A percentile compares a stretch with the other conserved stretches of the same genome.
These are phyloP conservation scores for Crematogaster levior DNA, from an alignment of 2,888 invertebrate species.

Conservation along the genomic window DNA sequence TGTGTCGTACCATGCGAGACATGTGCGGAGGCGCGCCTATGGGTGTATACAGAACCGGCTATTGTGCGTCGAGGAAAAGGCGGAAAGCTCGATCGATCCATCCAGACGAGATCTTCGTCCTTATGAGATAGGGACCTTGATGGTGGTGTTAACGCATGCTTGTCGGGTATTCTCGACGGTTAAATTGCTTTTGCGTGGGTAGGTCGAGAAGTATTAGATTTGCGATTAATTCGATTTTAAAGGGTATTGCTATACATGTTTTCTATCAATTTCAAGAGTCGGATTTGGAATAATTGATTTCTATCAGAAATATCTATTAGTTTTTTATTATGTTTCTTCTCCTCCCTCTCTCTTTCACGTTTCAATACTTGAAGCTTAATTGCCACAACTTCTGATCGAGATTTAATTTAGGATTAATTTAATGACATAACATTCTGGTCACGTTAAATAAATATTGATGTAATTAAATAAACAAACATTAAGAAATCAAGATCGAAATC, in stretches of 20 bases:
- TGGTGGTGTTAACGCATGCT: conserved; percentile 44
- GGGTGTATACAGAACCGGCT: conserved; percentile 45
- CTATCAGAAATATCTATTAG: neutral
- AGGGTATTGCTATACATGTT: conserved; percentile 5
- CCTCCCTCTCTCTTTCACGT: neutral
- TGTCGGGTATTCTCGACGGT: conserved; percentile 45
- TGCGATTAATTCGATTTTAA: conserved; percentile 23
- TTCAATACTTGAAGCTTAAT: conserved; percentile 1
- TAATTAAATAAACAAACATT: neutral
- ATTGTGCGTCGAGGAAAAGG: conserved; percentile 62
- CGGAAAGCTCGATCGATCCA: conserved; percentile 69
- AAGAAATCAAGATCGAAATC: too few species aligned
- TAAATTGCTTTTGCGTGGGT: conserved; percentile 46
- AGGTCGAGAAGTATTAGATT: conserved; percentile 41
- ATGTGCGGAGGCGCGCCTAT: conserved; percentile 46
- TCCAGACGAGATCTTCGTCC: conserved; percentile 60
- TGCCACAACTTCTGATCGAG: neutral
- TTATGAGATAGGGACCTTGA: conserved; percentile 50
- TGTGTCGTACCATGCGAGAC: conserved; percentile 57
- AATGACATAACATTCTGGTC: neutral
- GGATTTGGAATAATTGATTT: neutral
- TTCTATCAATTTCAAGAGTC: neutral
- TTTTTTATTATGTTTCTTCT: neutral
- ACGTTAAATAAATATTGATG: conserved; percentile 4
- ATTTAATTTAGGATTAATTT: conserved; percentile 15